Percentiles rank a stretch among this genome's conserved stretches.
These are phyloP conservation scores for Caenorhabditis parvicauda DNA, from an alignment of 2,888 invertebrate species.

Conservation along the genomic window DNA sequence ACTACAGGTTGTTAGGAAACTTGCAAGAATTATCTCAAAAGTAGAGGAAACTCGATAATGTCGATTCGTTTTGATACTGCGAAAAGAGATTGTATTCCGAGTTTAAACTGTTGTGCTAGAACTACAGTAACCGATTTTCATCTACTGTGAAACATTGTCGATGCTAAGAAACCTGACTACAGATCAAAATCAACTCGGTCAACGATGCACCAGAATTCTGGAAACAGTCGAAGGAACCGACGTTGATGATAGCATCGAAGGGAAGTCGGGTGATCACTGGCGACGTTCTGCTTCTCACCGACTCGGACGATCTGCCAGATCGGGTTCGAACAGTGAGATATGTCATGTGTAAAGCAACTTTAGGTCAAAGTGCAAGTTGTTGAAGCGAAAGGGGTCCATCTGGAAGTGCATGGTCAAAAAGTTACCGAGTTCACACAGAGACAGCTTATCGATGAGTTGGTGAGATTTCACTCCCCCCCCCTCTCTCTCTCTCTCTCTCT, in stretches of 20 bases:
- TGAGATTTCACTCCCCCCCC: too few relatives aligned
- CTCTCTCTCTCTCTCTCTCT: too few relatives aligned
- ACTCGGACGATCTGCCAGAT: constrained; percentile 41
- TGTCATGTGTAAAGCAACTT: neutral
- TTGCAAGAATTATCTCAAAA: too few relatives aligned
- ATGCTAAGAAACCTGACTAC: too few relatives aligned
- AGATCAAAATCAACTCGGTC: constrained; percentile 60
- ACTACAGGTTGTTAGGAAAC: too few relatives aligned
- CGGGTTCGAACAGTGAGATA: constrained; percentile 14
- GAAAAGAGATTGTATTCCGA: too few relatives aligned
- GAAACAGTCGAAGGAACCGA: constrained; percentile 29
- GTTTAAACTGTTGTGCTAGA: too few relatives aligned
- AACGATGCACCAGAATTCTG: constrained; percentile 64
- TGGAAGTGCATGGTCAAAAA: constrained; percentile 42
- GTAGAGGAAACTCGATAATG: too few relatives aligned
- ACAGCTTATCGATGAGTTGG: constrained; percentile 45
- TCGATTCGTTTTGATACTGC: too few relatives aligned
- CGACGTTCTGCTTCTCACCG: constrained; percentile 28
- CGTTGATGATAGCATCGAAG: constrained; percentile 43
- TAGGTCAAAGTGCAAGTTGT: constrained; percentile 61
- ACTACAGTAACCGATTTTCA: too few relatives aligned
- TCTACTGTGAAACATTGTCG: too few relatives aligned
- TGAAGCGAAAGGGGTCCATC: constrained; percentile 58
- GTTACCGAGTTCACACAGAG: constrained; percentile 48
- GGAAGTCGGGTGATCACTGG: constrained; percentile 34